phyloP scores from a whole-genome alignment of 2,113 vertebrate genomes.

The Pluvianellus socialis region DNA sequence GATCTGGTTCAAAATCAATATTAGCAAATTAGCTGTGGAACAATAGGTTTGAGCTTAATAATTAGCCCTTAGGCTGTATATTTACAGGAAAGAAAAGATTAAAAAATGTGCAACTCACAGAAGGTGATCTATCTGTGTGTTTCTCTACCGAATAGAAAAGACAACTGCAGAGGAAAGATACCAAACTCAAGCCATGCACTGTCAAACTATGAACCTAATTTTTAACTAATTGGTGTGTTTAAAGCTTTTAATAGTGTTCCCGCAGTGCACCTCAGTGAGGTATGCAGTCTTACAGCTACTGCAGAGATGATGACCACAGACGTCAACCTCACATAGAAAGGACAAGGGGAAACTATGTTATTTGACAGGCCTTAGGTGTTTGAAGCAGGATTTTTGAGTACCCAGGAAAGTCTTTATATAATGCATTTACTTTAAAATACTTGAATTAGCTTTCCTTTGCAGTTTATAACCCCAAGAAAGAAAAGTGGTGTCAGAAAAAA shows the following conservation, averaged over 20 bases:
- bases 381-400: neutral
- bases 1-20: constrained; percentile 10
- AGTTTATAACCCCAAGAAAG: neutral
- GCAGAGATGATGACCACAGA: neutral
- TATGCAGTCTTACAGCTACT: neutral
- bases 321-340: neutral
- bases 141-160: neutral
- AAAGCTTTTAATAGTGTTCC: neutral
- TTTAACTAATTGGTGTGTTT: neutral
- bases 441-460: neutral
- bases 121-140: neutral
- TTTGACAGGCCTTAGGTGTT: neutral
- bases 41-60: neutral
- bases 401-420: neutral
- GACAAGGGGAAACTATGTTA: neutral
- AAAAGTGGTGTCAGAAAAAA: neutral
- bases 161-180: neutral
- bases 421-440: neutral
- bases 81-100: constrained; percentile 1
- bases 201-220: neutral
- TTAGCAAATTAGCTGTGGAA: neutral
- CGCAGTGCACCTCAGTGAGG: neutral
- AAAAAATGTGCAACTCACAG: neutral
- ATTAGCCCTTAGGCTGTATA: neutral
- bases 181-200: neutral